Conservation (phyloP, 2,797 vertebrate species). For the Allobates femoralis region DNA sequence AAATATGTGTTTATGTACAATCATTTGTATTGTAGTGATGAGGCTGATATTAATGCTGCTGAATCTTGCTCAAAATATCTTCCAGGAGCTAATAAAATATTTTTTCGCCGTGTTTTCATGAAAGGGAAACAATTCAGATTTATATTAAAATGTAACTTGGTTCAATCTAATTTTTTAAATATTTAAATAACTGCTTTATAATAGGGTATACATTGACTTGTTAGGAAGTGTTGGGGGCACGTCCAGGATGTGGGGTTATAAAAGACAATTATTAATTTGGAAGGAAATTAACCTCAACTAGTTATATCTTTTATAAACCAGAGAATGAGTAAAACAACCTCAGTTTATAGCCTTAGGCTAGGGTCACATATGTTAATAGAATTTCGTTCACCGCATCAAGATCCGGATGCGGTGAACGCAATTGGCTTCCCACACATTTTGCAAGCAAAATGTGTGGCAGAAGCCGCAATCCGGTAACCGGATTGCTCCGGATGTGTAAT, state of each 20-base stretch:
- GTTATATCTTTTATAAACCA: no score
- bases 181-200: neutral
- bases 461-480: no score
- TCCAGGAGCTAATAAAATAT: neutral
- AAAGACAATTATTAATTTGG: no score
- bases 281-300: no score
- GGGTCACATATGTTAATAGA: no score
- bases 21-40: constrained; percentile 42
- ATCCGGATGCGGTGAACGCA: no score
- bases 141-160: neutral
- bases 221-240: neutral
- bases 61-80: constrained; percentile 9
- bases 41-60: constrained; percentile 36
- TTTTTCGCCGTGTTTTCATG: constrained; percentile 23
- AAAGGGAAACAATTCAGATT: neutral
- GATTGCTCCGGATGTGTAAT: no score
- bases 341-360: no score
- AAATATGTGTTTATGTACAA: constrained; percentile 37
- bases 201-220: neutral
- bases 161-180: neutral
- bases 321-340: no score
- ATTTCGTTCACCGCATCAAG: no score
- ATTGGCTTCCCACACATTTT: no score
- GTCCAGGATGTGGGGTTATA: neutral
- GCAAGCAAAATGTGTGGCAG: no score